phyloP scores from a whole-genome alignment of 2,888 invertebrate species.

The Selenia dentaria region DNA sequence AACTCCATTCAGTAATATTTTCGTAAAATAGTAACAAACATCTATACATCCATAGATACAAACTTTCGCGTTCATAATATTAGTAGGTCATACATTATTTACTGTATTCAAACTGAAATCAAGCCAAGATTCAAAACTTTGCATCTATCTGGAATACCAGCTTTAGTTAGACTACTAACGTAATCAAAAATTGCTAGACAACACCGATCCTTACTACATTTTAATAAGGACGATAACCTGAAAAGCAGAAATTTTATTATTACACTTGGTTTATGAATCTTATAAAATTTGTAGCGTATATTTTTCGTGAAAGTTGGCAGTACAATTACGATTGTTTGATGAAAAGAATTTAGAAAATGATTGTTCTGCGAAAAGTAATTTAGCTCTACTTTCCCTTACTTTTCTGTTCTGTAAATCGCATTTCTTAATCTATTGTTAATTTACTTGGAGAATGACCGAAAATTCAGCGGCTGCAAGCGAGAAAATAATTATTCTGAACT shows the following conservation, averaged over 20 bases:
- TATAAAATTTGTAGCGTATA: not conserved
- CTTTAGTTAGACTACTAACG: too few relatives aligned
- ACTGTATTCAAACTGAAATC: too few relatives aligned
- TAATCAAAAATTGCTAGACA: too few relatives aligned
- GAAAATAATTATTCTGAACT: too few relatives aligned
- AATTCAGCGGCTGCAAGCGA: too few relatives aligned
- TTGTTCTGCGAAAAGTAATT: slow-evolving; percentile 8
- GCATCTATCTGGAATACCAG: too few relatives aligned
- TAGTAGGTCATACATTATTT: too few relatives aligned
- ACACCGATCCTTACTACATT: not conserved
- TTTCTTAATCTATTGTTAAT: not conserved
- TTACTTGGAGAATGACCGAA: not conserved
- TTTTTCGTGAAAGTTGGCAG: slow-evolving; percentile 28
- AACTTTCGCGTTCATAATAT: too few relatives aligned
- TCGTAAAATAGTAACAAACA: too few relatives aligned
- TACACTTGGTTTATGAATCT: not conserved
- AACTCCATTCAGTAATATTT: too few relatives aligned
- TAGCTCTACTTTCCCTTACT: slow-evolving; percentile 9
- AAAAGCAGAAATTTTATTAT: not conserved
- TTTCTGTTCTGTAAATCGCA: not conserved
- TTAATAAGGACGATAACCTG: not conserved
- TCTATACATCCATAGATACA: too few relatives aligned
- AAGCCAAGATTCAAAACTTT: too few relatives aligned
- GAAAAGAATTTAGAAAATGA: slow-evolving; percentile 15
- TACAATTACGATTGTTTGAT: slow-evolving; percentile 17